Base-by-base conservation (phyloP, 2,797 vertebrate species). In the Diceros bicornis region DNA sequence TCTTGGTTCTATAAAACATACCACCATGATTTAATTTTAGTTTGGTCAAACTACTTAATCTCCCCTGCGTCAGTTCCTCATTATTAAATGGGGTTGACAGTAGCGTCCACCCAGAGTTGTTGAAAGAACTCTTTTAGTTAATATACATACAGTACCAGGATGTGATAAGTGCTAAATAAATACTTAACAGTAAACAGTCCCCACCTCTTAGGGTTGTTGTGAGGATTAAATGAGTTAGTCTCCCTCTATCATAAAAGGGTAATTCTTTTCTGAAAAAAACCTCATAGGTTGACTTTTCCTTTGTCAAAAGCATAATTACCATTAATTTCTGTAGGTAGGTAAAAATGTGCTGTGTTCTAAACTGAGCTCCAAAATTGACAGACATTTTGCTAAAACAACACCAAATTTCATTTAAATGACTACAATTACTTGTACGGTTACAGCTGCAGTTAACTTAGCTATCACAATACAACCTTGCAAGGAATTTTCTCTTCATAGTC, bases 321-420 rank as follows among this genome's bases (percentile, higher is more conserved):
- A 91, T 88, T 96, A 69, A 89, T 96, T 93, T 94, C 59, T 81
- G 4, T 78, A 84, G 27, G n/a, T 21, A n/a, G 37, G 23, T 74
- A 90, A 78, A 90, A 83, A 66, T 52, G 41, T 72, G 4, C 62
- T 81, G 0, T 75, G 21, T 86, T 85, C 66, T 44, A 82, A 86
- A 93, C 52, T 37, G n/a, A 92, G 13, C 78, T 89, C 79, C n/a
- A 75, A 17, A 89, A 61, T 44, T 82, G 68, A 37, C 27, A 91
- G 27, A 52, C 44, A 52, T 84, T 84, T 96, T 88, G 23, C 82
- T 83, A 47, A 90, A 89, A 84, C 27, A 74, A 55, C 69, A 79
- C 25, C 75, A 78, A 34, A 71, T 71, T 59, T 74, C 66, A 71
- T 75, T 92, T 75, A 85, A 84, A 41, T 74, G 74, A 57, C 18